These are phyloP conservation scores for Bovichtus diacanthus DNA, from an alignment of 2,797 vertebrate species.

Conservation along the genomic window DNA sequence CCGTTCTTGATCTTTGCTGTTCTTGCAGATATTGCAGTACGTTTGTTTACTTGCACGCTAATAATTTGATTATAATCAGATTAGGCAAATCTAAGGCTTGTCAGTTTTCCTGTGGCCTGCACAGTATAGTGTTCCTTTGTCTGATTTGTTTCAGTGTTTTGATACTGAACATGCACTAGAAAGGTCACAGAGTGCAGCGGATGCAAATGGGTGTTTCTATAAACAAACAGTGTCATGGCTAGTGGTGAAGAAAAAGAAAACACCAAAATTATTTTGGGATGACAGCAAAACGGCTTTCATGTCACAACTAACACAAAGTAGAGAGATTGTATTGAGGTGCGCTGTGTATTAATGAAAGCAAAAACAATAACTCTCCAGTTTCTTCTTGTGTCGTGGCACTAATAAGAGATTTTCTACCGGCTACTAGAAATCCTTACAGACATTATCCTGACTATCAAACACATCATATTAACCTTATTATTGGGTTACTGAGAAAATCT, in stretches of 20 bases:
- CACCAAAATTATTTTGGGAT: neutral
- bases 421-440: conserved; percentile 10
- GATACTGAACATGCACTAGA: conserved; percentile 18
- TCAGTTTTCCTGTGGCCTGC: neutral
- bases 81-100: conserved; percentile 10
- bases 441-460: conserved; percentile 24
- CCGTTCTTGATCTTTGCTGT: neutral
- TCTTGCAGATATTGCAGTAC: conserved; percentile 1
- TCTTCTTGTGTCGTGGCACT: conserved; percentile 1
- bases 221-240: conserved; percentile 5
- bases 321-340: neutral
- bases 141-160: conserved; percentile 24
- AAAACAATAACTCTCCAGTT: neutral
- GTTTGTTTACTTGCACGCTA: conserved; percentile 17
- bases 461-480: conserved; percentile 47
- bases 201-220: conserved; percentile 46
- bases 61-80: conserved; percentile 31
- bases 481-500: conserved; percentile 37
- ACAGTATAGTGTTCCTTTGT: neutral
- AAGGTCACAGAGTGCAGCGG: conserved; percentile 27
- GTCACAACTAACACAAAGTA: conserved; percentile 11
- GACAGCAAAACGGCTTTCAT: conserved; percentile 2
- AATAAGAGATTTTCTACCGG: conserved; percentile 1
- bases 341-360: conserved; percentile 5
- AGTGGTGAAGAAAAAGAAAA: conserved; percentile 4